A percentile compares a stretch with the other conserved stretches of the same genome.
Conservation (phyloP, 2,113 vertebrate species). For the Chaetodon trifascialis region DNA sequence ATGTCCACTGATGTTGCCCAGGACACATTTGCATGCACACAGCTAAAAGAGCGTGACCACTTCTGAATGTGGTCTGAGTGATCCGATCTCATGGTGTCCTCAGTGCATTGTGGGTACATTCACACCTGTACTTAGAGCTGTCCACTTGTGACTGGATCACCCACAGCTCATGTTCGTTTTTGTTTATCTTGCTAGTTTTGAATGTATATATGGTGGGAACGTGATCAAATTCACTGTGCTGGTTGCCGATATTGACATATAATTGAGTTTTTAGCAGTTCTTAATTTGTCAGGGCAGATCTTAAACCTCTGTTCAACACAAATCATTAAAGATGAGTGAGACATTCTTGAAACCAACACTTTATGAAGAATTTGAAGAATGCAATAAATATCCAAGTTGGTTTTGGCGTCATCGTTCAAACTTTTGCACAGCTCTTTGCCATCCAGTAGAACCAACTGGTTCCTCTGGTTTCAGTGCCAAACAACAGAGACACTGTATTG, state of each 20-base stretch:
- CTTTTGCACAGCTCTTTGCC: rapidly evolving
- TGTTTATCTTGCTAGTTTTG: constrained; percentile 18
- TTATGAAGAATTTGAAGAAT: constrained; percentile 8
- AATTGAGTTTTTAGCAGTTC: neutral
- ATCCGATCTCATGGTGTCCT: too few species aligned
- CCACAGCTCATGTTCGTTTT: neutral
- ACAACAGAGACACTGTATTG: rapidly evolving
- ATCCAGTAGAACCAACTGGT: neutral
- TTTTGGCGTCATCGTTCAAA: too few species aligned
- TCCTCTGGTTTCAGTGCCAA: neutral
- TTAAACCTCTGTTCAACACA: neutral
- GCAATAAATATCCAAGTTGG: constrained; percentile 33
- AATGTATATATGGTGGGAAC: neutral
- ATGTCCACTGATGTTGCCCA: too few species aligned
- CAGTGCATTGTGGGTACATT: too few species aligned
- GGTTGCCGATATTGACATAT: neutral
- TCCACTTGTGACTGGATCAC: too few species aligned
- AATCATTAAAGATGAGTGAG: neutral
- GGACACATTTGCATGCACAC: too few species aligned
- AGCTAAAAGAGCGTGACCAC: too few species aligned
- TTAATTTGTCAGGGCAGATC: neutral
- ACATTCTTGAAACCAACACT: neutral
- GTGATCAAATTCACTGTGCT: neutral
- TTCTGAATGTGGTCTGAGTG: too few species aligned
- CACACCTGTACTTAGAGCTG: too few species aligned